Conservation (phyloP, 1,140 invertebrate species). For the Drosophila truncata region DNA sequence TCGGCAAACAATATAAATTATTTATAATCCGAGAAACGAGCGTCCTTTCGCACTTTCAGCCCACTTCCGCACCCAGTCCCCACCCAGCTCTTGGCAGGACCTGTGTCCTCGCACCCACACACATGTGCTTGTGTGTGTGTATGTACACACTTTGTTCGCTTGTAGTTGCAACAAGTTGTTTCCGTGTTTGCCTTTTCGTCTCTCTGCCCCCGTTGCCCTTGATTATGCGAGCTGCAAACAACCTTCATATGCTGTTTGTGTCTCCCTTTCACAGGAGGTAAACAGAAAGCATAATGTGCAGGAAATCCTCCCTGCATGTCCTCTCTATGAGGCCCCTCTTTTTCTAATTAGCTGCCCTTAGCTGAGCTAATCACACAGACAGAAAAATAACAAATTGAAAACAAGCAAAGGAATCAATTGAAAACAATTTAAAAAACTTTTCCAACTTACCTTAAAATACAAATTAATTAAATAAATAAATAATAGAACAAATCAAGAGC, state of each 20-base stretch:
- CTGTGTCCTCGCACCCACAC: conserved; percentile 32
- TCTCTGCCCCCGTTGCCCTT: conserved; percentile 12
- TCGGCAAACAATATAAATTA: conserved; percentile 75
- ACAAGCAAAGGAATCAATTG: neutral
- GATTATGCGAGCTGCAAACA: conserved; percentile 64
- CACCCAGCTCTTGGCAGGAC: conserved; percentile 18
- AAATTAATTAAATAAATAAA: neutral
- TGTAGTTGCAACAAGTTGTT: conserved; percentile 80
- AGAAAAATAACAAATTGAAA: neutral
- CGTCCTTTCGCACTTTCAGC: conserved; percentile 46
- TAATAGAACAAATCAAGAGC: neutral
- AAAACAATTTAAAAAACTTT: neutral
- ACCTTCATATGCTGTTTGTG: conserved; percentile 37
- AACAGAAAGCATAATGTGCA: conserved; percentile 62
- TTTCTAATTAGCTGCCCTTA: conserved; percentile 66
- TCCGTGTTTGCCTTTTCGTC: conserved; percentile 69
- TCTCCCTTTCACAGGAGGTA: conserved; percentile 31
- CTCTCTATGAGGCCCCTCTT: conserved; percentile 35
- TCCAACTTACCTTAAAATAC: neutral
- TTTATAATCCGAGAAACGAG: conserved; percentile 62
- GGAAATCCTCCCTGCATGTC: conserved; percentile 54
- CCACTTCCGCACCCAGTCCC: conserved; percentile 17
- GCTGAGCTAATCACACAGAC: conserved; percentile 1
- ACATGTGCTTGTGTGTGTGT: conserved; percentile 15
- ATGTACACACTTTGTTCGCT: conserved; percentile 38